These are phyloP conservation scores for Verasper variegatus DNA, from an alignment of 2,113 vertebrate genomes.

Conservation along the genomic window DNA sequence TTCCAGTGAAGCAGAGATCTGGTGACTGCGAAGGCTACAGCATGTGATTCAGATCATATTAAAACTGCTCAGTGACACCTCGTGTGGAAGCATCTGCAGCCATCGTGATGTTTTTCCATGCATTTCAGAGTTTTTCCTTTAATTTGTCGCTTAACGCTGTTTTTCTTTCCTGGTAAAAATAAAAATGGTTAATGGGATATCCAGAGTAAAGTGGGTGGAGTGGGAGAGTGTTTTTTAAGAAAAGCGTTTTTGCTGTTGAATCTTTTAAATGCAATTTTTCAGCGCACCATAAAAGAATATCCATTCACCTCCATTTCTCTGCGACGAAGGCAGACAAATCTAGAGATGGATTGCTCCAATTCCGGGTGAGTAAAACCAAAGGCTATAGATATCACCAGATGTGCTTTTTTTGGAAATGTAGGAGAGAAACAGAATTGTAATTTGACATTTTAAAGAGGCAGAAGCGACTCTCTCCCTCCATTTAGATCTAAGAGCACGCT, in stretches of 20 bases:
- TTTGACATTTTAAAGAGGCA: slow-evolving; percentile 9
- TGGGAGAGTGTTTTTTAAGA: background rate
- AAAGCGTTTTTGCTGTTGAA: background rate
- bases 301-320: background rate
- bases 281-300: background rate
- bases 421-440: background rate
- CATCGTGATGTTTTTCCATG: background rate
- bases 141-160: background rate
- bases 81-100: background rate
- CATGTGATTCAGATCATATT: slow-evolving; percentile 5
- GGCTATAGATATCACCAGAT: background rate
- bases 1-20: background rate
- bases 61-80: background rate
- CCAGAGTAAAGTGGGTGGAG: background rate
- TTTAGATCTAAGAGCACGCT: slow-evolving; percentile 34
- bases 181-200: background rate
- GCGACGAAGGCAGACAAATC: background rate
- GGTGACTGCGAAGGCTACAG: background rate
- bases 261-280: slow-evolving; percentile 19
- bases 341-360: background rate
- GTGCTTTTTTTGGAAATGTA: background rate
- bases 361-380: background rate
- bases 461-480: background rate
- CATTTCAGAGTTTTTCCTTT: slow-evolving; percentile 5
- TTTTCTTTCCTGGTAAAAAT: background rate